Base-by-base conservation (phyloP, 2,797 vertebrate genomes). In the Craterocephalus amniculus region DNA sequence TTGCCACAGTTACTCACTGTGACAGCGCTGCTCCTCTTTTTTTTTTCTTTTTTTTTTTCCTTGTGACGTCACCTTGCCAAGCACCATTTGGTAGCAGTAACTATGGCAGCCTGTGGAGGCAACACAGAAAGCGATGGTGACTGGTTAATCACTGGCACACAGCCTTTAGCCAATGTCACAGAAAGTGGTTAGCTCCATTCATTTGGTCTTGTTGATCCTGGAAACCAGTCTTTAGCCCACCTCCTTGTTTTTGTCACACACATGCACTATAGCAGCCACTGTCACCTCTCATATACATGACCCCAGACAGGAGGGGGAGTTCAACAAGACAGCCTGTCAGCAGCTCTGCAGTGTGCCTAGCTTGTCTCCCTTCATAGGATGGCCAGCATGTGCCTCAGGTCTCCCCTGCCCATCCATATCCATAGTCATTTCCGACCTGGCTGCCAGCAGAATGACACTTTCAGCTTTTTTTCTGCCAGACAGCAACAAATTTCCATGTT, bases 361-460 rank as follows among this genome's bases (percentile, higher is more conserved):
- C 72, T 77, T 55, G 67, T 85, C 88, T 82, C 52, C 57, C 58
- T 67, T 79, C 78, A 72, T 54, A 58, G 81, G 86, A 91, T 72
- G 87, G 83, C 83, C 84, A 85, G 70, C 88, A 86, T 87, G 88
- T 82, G 87, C 85, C 89, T 84, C 68, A 65, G 83, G 85, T 90
- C 88, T 83, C 70, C 72, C 69, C 85, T 83, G 72, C 78, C 74
- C 76, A 49, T 83, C 84, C 76, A 72, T 71, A 84, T 85, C 76
- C 74, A 60, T 80, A 67, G 65, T 74, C 88, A 86, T 89, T 91
- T 89, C 78, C 78, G 81, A 75, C 61, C 64, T 34, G 27, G 49
- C 73, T 81, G 82, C 79, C 67, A 64, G 79, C 79, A 68, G 57
- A 76, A 67, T 74, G 72, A 77, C 74, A 70, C 81, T 81, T 79